These are phyloP conservation scores for Agrotis segetum DNA, from an alignment of 2,888 invertebrate genomes.

Conservation along the genomic window DNA sequence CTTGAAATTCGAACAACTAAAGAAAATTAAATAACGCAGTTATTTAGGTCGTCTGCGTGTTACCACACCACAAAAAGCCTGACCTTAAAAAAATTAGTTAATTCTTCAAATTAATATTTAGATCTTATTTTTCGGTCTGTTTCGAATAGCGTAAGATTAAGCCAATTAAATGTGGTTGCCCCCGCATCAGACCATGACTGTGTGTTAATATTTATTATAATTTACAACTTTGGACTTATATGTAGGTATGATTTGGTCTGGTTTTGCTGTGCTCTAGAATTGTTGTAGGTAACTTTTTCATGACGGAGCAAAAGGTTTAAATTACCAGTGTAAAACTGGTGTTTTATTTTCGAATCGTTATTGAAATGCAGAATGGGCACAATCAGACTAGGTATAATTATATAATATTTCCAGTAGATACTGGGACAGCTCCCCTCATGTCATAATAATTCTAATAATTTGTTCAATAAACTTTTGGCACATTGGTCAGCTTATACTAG, in stretches of 20 bases:
- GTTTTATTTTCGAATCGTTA: neutral
- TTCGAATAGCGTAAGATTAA: constrained; percentile 68
- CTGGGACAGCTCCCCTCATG: too few species aligned
- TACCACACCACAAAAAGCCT: constrained; percentile 43
- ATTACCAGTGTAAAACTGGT: neutral
- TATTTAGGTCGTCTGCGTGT: constrained; percentile 28
- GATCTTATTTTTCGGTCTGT: constrained; percentile 75
- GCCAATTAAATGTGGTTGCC: constrained; percentile 73
- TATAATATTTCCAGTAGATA: too few species aligned
- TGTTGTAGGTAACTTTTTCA: neutral
- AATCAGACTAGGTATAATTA: too few species aligned
- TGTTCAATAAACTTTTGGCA: too few species aligned
- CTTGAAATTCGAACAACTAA: constrained; percentile 2
- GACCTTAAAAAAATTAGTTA: constrained; percentile 60
- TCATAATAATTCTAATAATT: too few species aligned
- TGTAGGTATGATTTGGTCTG: neutral
- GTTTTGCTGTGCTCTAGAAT: neutral
- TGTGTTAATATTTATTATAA: constrained; percentile 51
- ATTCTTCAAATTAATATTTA: constrained; percentile 62
- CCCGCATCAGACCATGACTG: constrained; percentile 71
- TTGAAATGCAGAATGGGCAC: too few species aligned
- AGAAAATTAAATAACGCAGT: constrained; percentile 52
- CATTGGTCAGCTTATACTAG: too few species aligned
- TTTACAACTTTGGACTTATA: constrained; percentile 20
- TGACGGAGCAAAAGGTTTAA: neutral